These are phyloP conservation scores for Periplaneta americana DNA, from an alignment of 1,140 invertebrate genomes.

Conservation along the genomic window DNA sequence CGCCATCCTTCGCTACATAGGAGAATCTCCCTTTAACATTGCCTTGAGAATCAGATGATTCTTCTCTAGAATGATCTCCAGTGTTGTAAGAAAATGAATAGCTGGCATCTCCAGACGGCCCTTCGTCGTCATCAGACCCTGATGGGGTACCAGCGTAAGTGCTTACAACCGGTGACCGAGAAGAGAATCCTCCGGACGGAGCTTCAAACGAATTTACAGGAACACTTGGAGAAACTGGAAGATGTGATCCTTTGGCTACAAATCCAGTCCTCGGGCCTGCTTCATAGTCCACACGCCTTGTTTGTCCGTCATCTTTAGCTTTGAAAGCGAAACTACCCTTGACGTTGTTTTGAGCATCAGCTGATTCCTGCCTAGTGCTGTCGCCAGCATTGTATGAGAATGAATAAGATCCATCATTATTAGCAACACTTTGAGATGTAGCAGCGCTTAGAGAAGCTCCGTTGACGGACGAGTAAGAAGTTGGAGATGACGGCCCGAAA, in stretches of 20 bases:
- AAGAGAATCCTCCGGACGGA: background rate
- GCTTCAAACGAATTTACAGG: too few species aligned
- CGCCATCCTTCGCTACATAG: constrained; percentile 25
- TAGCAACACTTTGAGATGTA: background rate
- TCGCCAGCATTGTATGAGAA: constrained; percentile 25
- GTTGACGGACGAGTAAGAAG: constrained; percentile 20
- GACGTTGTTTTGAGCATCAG: constrained; percentile 25
- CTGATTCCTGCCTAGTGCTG: constrained; percentile 22
- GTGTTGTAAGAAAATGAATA: constrained; percentile 28
- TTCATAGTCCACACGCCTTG: constrained; percentile 17
- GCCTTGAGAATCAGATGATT: constrained; percentile 25
- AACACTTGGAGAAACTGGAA: background rate
- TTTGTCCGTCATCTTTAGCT: constrained; percentile 17
- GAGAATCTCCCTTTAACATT: constrained; percentile 28
- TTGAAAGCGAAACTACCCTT: constrained; percentile 22
- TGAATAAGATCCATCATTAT: constrained; percentile 25
- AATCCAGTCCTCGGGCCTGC: constrained; percentile 25
- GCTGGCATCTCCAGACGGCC: constrained; percentile 20
- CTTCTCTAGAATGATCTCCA: constrained; percentile 21
- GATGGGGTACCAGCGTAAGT: background rate
- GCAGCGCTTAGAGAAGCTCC: constrained; percentile 19
- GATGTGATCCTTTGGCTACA: constrained; percentile 16
- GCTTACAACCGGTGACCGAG: background rate
- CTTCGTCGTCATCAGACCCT: background rate
- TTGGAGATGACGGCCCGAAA: constrained; percentile 22